A percentile compares a stretch with the other conserved stretches of the same genome.
Evolutionary conservation across 1,140 invertebrate genomes (phyloP).

Genomic region (Drosophila kikkawai): DNA sequence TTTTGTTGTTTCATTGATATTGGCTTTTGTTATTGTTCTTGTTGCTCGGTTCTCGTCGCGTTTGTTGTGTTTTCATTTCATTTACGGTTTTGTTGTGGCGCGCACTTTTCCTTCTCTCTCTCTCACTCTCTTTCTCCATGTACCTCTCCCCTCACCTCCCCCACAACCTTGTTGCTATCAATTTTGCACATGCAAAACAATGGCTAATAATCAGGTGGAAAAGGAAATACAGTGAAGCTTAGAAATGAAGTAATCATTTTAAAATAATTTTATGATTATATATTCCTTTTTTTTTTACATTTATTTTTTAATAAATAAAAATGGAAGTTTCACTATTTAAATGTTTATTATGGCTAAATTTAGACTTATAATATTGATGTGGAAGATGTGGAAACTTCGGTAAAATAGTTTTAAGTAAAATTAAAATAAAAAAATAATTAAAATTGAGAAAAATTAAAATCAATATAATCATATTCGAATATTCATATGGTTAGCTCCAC

Average conservation of each 20-base stretch:
- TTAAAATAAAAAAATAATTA: too few relatives aligned
- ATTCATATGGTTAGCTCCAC: slow-evolving; percentile 1
- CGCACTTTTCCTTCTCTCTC: slow-evolving; percentile 10
- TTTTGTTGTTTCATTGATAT: slow-evolving; percentile 24
- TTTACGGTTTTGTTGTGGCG: slow-evolving; percentile 49
- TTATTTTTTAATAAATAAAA: too few relatives aligned
- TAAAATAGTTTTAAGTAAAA: too few relatives aligned
- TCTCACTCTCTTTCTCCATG: not conserved
- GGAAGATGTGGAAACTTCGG: too few relatives aligned
- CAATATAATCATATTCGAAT: not conserved
- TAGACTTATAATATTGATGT: too few relatives aligned
- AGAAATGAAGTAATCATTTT: not conserved
- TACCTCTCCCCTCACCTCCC: not conserved
- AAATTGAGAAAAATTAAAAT: not conserved
- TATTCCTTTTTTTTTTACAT: too few relatives aligned
- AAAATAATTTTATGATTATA: too few relatives aligned
- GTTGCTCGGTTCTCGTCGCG: slow-evolving; percentile 30
- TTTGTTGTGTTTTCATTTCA: slow-evolving; percentile 60
- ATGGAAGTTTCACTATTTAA: too few relatives aligned
- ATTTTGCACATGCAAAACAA: slow-evolving; percentile 49
- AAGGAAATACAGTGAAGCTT: slow-evolving; percentile 9
- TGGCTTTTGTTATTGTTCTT: slow-evolving; percentile 39
- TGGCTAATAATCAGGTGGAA: slow-evolving; percentile 31
- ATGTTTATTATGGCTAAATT: too few relatives aligned
- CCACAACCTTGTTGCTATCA: slow-evolving; percentile 26